Evolutionary conservation across 1,140 invertebrate genomes (phyloP).

Genomic region (Diprion similis): DNA sequence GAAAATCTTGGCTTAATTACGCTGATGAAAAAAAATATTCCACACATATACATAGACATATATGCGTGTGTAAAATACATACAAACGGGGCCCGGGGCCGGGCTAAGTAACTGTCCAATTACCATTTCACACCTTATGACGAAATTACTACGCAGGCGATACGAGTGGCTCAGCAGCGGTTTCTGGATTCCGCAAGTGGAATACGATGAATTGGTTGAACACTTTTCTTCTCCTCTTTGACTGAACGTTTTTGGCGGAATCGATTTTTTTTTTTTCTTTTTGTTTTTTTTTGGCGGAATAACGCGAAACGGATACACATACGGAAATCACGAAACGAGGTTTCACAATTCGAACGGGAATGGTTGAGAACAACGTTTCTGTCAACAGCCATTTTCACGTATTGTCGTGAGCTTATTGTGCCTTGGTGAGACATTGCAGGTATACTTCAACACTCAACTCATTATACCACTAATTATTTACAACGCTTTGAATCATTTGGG

Average conservation of each 20-base stretch:
- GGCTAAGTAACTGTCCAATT: neutral
- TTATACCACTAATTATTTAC: constrained; percentile 63
- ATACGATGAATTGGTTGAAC: too few species aligned
- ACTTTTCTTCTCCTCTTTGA: too few species aligned
- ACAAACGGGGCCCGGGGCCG: too few species aligned
- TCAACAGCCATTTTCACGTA: constrained; percentile 49
- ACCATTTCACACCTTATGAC: neutral
- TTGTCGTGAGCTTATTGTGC: constrained; percentile 52
- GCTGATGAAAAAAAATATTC: neutral
- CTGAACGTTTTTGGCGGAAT: too few species aligned
- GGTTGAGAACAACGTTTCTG: constrained; percentile 54
- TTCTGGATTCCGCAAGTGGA: too few species aligned
- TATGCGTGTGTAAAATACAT: neutral
- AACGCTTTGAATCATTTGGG: constrained; percentile 51
- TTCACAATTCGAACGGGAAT: neutral
- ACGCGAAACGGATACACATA: too few species aligned
- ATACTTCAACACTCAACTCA: constrained; percentile 59
- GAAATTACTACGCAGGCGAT: neutral
- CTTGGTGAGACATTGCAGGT: constrained; percentile 56
- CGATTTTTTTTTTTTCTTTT: too few species aligned
- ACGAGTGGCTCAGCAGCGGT: too few species aligned
- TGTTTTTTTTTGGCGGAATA: too few species aligned
- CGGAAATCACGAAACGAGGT: neutral
- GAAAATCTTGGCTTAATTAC: neutral
- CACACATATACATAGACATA: too few species aligned